These are phyloP conservation scores for Allophyes oxyacanthae DNA, from an alignment of 2,888 invertebrate species.

Conservation along the genomic window DNA sequence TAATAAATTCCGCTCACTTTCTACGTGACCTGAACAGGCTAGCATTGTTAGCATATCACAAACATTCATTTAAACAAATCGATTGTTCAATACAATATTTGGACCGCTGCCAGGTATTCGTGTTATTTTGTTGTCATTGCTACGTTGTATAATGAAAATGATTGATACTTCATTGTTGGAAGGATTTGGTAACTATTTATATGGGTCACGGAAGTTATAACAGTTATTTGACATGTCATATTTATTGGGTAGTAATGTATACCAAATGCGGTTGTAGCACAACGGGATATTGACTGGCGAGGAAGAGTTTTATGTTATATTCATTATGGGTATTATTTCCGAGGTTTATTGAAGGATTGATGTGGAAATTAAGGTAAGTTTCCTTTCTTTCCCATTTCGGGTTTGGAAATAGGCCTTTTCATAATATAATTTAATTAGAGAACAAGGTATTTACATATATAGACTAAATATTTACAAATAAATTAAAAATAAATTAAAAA, in stretches of 20 bases:
- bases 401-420: too few relatives aligned
- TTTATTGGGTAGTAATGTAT: slow-evolving; percentile 3
- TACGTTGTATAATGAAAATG: slow-evolving; percentile 33
- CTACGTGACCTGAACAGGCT: slow-evolving; percentile 48
- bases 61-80: slow-evolving; percentile 45
- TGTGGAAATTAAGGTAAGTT: too few relatives aligned
- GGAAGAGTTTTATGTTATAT: too few relatives aligned
- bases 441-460: too few relatives aligned
- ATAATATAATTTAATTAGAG: too few relatives aligned
- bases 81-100: slow-evolving; percentile 55
- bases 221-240: slow-evolving; percentile 18
- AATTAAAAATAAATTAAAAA: too few relatives aligned
- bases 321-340: too few relatives aligned
- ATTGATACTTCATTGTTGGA: slow-evolving; percentile 53
- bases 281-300: too few relatives aligned
- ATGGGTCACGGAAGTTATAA: slow-evolving; percentile 46
- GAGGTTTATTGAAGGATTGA: too few relatives aligned
- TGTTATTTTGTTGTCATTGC: slow-evolving; percentile 53
- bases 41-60: slow-evolving; percentile 29
- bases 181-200: slow-evolving; percentile 46
- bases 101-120: slow-evolving; percentile 46
- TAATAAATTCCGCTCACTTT: slow-evolving; percentile 52
- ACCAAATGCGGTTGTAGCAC: not conserved
- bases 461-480: too few relatives aligned
- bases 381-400: too few relatives aligned